These are phyloP conservation scores for Dufourea novaeangliae DNA, from an alignment of 1,140 invertebrate genomes.

Conservation along the genomic window DNA sequence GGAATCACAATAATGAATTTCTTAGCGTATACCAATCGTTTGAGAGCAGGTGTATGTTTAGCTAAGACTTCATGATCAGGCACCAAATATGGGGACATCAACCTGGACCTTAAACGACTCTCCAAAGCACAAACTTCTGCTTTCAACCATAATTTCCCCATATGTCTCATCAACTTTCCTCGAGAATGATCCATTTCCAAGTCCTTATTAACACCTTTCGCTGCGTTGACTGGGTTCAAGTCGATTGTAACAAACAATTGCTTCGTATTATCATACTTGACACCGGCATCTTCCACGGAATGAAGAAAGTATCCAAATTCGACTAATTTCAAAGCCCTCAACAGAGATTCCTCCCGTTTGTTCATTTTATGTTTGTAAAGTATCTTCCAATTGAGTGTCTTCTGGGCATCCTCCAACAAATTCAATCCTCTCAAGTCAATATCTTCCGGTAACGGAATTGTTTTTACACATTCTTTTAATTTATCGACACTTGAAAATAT, in stretches of 20 bases:
- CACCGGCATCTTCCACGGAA: slow-evolving; percentile 83
- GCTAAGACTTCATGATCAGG: slow-evolving; percentile 88
- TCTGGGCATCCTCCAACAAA: slow-evolving; percentile 85
- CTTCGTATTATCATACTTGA: slow-evolving; percentile 83
- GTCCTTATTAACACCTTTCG: slow-evolving; percentile 46
- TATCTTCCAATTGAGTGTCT: slow-evolving; percentile 86
- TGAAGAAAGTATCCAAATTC: slow-evolving; percentile 88
- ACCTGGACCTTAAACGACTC: slow-evolving; percentile 77
- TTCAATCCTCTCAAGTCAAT: slow-evolving; percentile 86
- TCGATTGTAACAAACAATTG: slow-evolving; percentile 79
- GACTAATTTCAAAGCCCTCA: slow-evolving; percentile 87
- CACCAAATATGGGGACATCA: slow-evolving; percentile 89
- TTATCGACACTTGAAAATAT: slow-evolving; percentile 65
- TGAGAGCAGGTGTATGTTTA: slow-evolving; percentile 87
- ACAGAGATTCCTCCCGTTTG: slow-evolving; percentile 85
- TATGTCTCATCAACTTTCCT: slow-evolving; percentile 85
- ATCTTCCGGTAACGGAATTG: slow-evolving; percentile 88
- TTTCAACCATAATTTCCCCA: slow-evolving; percentile 89
- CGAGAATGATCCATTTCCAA: slow-evolving; percentile 69
- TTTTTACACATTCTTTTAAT: slow-evolving; percentile 79
- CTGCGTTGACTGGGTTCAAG: slow-evolving; percentile 24
- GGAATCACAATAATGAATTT: slow-evolving; percentile 92
- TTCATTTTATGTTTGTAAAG: slow-evolving; percentile 83
- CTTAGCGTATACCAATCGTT: slow-evolving; percentile 88
- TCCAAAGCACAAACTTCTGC: slow-evolving; percentile 89